Evolutionary conservation across 2,797 vertebrate genomes (phyloP).

Genomic region (Cynopterus sphinx): DNA sequence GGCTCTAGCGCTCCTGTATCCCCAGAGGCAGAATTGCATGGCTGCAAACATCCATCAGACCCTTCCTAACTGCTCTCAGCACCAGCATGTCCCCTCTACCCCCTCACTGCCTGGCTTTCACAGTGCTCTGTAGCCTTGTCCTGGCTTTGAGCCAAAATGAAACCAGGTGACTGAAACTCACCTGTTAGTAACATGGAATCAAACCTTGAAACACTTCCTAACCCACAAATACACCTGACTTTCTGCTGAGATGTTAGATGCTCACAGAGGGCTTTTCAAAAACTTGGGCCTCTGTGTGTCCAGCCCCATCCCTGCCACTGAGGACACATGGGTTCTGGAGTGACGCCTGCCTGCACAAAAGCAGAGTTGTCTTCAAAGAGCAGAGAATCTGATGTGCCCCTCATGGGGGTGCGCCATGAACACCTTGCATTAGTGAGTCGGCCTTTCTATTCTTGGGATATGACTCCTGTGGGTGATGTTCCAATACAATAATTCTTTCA

Average conservation of each 20-base stretch:
- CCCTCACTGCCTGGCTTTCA: not conserved
- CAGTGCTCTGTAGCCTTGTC: not conserved
- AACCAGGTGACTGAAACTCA: conserved; percentile 1
- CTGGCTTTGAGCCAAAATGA: conserved; percentile 19
- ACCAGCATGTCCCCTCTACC: not conserved
- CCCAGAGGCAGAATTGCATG: no score
- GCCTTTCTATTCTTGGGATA: conserved; percentile 15
- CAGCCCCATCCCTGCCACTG: not conserved
- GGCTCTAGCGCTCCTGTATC: not conserved
- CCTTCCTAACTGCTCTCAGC: not conserved
- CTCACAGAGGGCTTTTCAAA: not conserved
- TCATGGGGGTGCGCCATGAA: not conserved
- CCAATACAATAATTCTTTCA: conserved; percentile 32
- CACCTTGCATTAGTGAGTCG: not conserved
- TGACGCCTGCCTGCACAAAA: not conserved
- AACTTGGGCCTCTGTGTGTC: not conserved
- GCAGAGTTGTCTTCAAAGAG: not conserved
- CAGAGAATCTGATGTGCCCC: not conserved
- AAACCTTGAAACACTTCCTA: not conserved
- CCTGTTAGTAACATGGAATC: not conserved
- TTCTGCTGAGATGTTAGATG: not conserved
- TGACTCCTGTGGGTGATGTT: conserved; percentile 20
- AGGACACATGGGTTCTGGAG: not conserved
- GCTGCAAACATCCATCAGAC: not conserved
- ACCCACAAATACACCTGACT: not conserved